Conservation (phyloP, 2,797 vertebrate species). For the Leptodactylus fallax region DNA sequence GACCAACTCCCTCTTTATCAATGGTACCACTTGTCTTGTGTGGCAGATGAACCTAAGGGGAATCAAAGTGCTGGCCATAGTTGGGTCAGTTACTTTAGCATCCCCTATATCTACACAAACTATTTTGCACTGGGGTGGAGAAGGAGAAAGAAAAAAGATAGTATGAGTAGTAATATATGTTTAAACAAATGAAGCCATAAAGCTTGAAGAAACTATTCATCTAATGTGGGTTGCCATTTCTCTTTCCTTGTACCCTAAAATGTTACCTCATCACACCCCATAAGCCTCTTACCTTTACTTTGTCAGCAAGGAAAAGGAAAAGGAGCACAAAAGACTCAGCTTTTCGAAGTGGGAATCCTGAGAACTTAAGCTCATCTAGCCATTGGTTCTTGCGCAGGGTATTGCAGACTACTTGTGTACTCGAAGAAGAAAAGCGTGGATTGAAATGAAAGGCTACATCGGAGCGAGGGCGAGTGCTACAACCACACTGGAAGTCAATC, state of each 20-base stretch:
- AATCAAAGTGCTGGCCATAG: too few species aligned
- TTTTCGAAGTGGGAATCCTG: constrained; percentile 60
- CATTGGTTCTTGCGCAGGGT: constrained; percentile 61
- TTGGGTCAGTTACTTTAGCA: neutral
- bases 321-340: constrained; percentile 68
- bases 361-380: constrained; percentile 66
- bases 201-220: neutral
- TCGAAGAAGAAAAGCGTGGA: constrained; percentile 70
- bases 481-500: constrained; percentile 72
- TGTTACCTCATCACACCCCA: neutral
- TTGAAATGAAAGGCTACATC: constrained; percentile 72
- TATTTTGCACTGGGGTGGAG: too few species aligned
- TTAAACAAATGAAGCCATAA: neutral
- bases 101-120: too few species aligned
- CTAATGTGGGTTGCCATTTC: neutral
- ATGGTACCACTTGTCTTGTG: too few species aligned
- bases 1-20: too few species aligned
- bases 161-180: too few species aligned
- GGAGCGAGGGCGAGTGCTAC: constrained; percentile 67
- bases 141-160: too few species aligned
- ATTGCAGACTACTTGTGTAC: constrained; percentile 69
- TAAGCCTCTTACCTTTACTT: constrained; percentile 66
- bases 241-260: neutral
- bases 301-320: constrained; percentile 69
- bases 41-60: too few species aligned